Evolutionary conservation across 2,797 vertebrate genomes (phyloP), one percentile per base, ranked within the genome.

Genomic region (Sebastes dallii): DNA sequence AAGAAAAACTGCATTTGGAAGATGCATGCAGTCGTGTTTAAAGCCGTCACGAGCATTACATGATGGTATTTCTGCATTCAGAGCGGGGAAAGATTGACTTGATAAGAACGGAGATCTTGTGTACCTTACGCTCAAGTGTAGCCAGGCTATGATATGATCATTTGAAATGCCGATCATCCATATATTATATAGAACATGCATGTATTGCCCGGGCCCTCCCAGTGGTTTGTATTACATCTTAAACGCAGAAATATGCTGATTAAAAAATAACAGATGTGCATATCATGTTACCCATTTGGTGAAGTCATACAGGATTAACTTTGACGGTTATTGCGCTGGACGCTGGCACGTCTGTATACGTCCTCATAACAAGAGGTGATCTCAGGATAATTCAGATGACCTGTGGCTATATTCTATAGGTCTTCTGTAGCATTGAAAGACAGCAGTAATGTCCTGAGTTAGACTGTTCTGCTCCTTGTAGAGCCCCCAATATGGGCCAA

Each of bases 121-220:
- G 39, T 25, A 39, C 27, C 32, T 32, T 29, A 3, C 12, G 30
- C 18, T 73, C 8, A 42, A 61, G 9, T 20, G 10, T 20, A 70
- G 10, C 8, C 11, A 24, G 6, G 55, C 8, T 14, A 30, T 77
- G n/a, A 87, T 84, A 56, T 60, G 20, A 83, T 85, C 27, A 73
- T 52, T 46, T 54, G 13, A 81, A 81, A 81, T 70, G 62, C 22
- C 14, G 4, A 34, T 80, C 56, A 83, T 67, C 60, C 32, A 66
- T 74, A 58, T 34, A 5, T 52, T 68, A 79, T n/a, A 66, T 34
- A 3, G 25, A 59, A 59, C 22, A 56, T 7, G 3, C n/a, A 61
- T 8, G 4, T 7, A 67, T 18, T 25, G 5, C 39, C 8, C 1
- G 14, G 32, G 42, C 56, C 60, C 75, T 42, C 39, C 34, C 39